Evolutionary conservation across 2,113 vertebrate genomes (phyloP), one percentile per base, ranked within the genome.

Genomic region (Oncorhynchus gorbuscha): DNA sequence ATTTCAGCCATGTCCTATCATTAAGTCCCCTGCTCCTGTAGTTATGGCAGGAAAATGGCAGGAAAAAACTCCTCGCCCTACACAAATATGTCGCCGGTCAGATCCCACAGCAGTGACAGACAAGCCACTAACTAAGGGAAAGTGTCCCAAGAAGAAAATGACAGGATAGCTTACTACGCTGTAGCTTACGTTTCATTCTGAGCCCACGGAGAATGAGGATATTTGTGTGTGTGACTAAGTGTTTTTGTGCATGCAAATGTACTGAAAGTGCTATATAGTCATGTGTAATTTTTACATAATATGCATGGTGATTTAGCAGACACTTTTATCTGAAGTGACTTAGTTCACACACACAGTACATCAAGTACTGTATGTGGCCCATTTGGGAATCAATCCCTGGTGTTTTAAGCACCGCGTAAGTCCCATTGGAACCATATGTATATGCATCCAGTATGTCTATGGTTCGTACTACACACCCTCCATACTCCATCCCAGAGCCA

Each of bases 11-110:
- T 22, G 76, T 74, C 78, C 72, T 86, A 73, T 85, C 62, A 58
- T 86, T 84, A 83, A 74, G 32, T 65, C n/a, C 3, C 48, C 68
- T 75, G 76, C 74, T 79, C 69, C 74, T 78, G 26, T 85, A 84
- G 35, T 77, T 78, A 78, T 61, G 69, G 81, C 71, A 64, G 76
- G 35, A 76, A 75, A 76, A 74, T 73, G 22, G 35, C 66, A 75
- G 83, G 59, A 79, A 77, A 75, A 79, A 83, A 13, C 81, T 77
- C 69, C 69, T 78, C 32, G 13, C 49, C 67, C 49, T 18, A 71
- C 18, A 1, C 69, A 76, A 30, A n/a, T 80, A 76, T 0, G 67
- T 48, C 76, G 22, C 71, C 4, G 7, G 76, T 77, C 77, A 78
- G 45, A 75, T 32, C 66, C 74, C 71, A 55, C 5, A 68, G 72